Evolutionary conservation across 2,113 vertebrate species (phyloP).

Genomic region (Macquaria australasica): DNA sequence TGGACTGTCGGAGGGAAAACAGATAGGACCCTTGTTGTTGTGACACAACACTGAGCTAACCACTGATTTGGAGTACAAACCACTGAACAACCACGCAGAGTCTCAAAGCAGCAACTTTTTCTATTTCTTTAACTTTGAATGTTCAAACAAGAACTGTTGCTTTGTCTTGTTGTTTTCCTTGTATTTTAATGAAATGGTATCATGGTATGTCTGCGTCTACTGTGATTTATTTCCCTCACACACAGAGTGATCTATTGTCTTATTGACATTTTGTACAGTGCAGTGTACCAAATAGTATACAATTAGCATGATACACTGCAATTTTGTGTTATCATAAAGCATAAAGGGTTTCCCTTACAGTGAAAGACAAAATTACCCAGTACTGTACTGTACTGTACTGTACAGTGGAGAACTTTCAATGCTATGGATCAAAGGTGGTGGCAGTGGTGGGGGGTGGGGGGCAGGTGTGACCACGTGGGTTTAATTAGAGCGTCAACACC

Average conservation of each 20-base stretch:
- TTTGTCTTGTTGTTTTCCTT: slow-evolving; percentile 6
- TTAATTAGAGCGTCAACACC: slow-evolving; percentile 84
- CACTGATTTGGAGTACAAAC: neutral
- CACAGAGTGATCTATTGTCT: neutral
- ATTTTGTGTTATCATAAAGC: slow-evolving; percentile 15
- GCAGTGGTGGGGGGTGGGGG: slow-evolving; percentile 20
- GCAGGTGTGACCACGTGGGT: slow-evolving; percentile 70
- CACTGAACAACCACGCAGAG: neutral
- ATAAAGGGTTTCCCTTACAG: neutral
- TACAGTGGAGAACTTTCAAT: slow-evolving; percentile 11
- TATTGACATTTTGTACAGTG: slow-evolving; percentile 8
- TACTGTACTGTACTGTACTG: neutral
- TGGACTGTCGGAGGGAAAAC: neutral
- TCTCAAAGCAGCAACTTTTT: neutral
- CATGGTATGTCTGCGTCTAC: neutral
- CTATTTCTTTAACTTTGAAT: neutral
- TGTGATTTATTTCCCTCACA: slow-evolving; percentile 10
- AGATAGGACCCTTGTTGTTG: neutral
- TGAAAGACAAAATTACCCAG: slow-evolving; percentile 16
- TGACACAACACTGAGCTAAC: neutral
- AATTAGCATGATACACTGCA: slow-evolving; percentile 31
- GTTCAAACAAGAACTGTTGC: neutral
- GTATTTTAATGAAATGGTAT: slow-evolving; percentile 24
- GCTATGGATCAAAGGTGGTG: slow-evolving; percentile 43
- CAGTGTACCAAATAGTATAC: slow-evolving; percentile 24